These are phyloP conservation scores for Myotis brandtii DNA, from an alignment of 2,113 vertebrate species.

Conservation along the genomic window DNA sequence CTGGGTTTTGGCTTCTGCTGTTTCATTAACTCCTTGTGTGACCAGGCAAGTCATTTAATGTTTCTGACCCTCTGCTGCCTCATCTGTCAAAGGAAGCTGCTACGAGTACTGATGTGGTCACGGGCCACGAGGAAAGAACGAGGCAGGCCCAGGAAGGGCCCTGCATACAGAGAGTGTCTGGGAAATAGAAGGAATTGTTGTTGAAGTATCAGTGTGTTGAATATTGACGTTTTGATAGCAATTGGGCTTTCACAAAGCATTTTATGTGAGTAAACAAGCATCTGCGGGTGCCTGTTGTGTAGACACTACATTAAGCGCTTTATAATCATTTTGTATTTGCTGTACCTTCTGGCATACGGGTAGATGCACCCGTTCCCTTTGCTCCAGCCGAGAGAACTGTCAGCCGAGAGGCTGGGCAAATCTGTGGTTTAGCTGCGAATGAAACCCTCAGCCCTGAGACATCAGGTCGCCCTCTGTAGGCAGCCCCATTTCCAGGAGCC, in stretches of 20 bases:
- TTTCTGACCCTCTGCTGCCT: background rate
- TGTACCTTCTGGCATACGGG: accelerated
- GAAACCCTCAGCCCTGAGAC: background rate
- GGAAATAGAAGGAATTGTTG: background rate
- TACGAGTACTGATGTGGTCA: no score
- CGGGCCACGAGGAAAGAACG: accelerated
- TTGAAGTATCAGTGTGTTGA: background rate
- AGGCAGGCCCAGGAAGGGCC: background rate
- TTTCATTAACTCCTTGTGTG: background rate
- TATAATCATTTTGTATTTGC: background rate
- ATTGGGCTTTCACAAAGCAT: background rate
- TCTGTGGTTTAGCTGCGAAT: background rate
- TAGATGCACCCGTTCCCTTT: background rate
- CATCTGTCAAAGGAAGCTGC: background rate
- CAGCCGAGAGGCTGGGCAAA: background rate
- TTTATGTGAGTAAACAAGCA: background rate
- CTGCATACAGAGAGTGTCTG: background rate
- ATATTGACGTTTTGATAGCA: constrained; percentile 35
- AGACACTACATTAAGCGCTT: background rate
- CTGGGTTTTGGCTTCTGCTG: background rate
- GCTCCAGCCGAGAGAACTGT: background rate
- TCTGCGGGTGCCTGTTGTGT: background rate
- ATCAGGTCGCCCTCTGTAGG: background rate
- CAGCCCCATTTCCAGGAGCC: background rate
- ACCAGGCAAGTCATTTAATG: background rate